Conservation (phyloP, 2,888 invertebrate species). For the Agrypnus murinus region DNA sequence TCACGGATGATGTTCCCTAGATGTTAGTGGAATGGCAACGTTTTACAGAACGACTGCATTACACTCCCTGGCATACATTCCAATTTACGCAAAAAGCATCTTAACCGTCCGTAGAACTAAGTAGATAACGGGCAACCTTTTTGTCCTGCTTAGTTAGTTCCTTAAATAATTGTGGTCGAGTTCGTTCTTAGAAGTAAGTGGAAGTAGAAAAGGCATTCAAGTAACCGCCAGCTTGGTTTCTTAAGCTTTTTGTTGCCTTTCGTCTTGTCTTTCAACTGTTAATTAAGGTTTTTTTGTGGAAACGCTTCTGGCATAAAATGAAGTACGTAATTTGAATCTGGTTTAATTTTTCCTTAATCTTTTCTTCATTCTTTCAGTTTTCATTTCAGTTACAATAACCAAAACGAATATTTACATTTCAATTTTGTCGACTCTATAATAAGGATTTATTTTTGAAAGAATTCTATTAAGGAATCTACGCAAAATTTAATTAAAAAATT, state of each 20-base stretch:
- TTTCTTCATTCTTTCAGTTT: conserved; percentile 11
- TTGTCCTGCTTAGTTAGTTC: conserved; percentile 39
- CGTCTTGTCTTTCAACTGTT: conserved; percentile 36
- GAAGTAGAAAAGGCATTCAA: conserved; percentile 29
- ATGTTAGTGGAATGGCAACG: conserved; percentile 6
- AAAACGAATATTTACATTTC: conserved; percentile 10
- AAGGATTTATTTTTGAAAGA: not conserved
- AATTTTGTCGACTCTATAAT: not conserved
- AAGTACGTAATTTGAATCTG: conserved; percentile 40
- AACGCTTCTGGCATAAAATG: conserved; percentile 37
- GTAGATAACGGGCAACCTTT: conserved; percentile 39
- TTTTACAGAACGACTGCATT: conserved; percentile 17
- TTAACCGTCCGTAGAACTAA: conserved; percentile 36
- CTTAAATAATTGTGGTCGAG: conserved; percentile 39
- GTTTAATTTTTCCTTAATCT: conserved; percentile 31
- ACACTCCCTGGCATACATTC: conserved; percentile 33
- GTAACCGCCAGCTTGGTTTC: conserved; percentile 22
- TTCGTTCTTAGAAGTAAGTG: conserved; percentile 33
- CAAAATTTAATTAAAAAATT: not conserved
- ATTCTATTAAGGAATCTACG: not conserved
- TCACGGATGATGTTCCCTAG: conserved; percentile 7
- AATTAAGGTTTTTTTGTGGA: conserved; percentile 37
- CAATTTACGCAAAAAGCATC: conserved; percentile 40
- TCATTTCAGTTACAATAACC: not conserved
- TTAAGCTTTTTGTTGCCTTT: conserved; percentile 29